These are phyloP conservation scores for Agonopterix subpropinquella DNA, from an alignment of 2,888 invertebrate genomes.

Conservation along the genomic window DNA sequence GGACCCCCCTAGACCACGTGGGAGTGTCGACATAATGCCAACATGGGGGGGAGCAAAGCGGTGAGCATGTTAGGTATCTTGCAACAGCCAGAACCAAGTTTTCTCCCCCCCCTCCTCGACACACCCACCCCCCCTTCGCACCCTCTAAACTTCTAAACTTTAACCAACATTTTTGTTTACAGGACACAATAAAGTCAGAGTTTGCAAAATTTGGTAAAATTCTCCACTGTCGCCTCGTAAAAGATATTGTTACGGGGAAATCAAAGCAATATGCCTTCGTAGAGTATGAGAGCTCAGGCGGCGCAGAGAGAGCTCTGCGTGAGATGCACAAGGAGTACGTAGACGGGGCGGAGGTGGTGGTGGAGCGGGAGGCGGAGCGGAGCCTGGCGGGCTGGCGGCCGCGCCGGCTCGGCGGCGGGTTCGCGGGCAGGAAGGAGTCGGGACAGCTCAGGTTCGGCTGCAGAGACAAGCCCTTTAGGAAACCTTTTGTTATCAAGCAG, in stretches of 20 bases:
- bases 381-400: constrained; percentile 88
- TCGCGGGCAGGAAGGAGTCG: constrained; percentile 90
- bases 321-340: constrained; percentile 76
- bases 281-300: constrained; percentile 80
- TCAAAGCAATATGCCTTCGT: constrained; percentile 91
- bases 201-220: constrained; percentile 81
- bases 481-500: constrained; percentile 59
- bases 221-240: constrained; percentile 78
- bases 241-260: constrained; percentile 88
- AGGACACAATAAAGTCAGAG: constrained; percentile 71
- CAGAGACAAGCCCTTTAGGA: constrained; percentile 83
- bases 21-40: no score
- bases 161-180: neutral
- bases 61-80: neutral
- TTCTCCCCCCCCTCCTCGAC: no score
- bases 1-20: no score
- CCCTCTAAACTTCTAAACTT: no score
- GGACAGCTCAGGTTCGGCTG: constrained; percentile 93
- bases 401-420: constrained; percentile 89
- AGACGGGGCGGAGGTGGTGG: constrained; percentile 81
- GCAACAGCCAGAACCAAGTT: no score
- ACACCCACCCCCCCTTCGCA: no score
- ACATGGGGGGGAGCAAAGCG: no score
- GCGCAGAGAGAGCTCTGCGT: constrained; percentile 78
- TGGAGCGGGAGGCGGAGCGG: constrained; percentile 85